A percentile compares a stretch with the other conserved stretches of the same genome.
Evolutionary conservation across 2,797 vertebrate species (phyloP).

Genomic region (Hypotaenidia okinawae): DNA sequence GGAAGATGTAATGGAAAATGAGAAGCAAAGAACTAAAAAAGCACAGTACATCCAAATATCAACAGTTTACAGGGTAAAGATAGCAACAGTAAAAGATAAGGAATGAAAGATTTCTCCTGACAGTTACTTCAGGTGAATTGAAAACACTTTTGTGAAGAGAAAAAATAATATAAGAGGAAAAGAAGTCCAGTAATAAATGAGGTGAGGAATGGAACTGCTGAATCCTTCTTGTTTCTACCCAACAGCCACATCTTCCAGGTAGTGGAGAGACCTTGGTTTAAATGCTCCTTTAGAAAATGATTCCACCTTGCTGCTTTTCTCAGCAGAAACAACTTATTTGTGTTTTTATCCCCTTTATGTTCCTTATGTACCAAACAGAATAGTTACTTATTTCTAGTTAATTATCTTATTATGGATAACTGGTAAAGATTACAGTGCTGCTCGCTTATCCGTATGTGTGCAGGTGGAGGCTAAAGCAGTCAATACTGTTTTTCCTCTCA

Average conservation of each 20-base stretch:
- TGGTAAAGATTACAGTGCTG: not conserved
- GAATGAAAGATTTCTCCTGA: not conserved
- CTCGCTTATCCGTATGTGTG: not conserved
- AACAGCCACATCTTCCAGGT: not conserved
- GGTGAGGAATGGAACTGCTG: not conserved
- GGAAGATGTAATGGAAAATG: not conserved
- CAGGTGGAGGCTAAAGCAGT: not conserved
- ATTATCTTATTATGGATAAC: not conserved
- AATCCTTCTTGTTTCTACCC: not conserved
- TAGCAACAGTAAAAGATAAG: not conserved
- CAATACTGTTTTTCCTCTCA: not conserved
- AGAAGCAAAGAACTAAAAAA: not conserved
- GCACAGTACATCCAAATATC: not conserved
- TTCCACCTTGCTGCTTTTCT: not conserved
- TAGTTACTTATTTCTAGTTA: not conserved
- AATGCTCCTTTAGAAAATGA: not conserved
- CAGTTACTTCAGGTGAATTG: not conserved
- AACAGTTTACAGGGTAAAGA: not conserved
- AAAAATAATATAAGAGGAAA: not conserved
- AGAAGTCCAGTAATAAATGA: not conserved
- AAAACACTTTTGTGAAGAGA: not conserved
- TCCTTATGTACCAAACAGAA: not conserved
- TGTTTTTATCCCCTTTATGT: not conserved
- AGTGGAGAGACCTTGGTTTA: not conserved
- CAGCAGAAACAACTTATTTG: not conserved